Percentiles rank a stretch among this genome's conserved stretches.
phyloP scores from a whole-genome alignment of 2,888 invertebrate genomes.

The Onthophagus sagittarius region DNA sequence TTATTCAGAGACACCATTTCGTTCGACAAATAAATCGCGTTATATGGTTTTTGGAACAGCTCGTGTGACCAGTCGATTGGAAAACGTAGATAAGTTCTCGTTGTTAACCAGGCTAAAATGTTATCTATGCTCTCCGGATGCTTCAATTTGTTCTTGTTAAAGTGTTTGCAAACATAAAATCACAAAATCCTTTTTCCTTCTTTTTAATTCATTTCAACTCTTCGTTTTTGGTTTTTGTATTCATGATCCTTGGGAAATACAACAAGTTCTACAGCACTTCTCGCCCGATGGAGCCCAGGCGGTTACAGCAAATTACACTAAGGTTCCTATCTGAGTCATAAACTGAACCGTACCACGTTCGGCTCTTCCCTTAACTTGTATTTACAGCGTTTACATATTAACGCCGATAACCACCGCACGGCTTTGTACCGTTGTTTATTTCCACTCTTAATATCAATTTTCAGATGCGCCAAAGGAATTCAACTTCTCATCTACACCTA shows the following conservation, averaged over 20 bases:
- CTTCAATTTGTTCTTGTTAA: not conserved
- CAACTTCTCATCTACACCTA: not conserved
- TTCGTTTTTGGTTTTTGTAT: not conserved
- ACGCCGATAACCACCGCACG: not conserved
- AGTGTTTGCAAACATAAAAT: not conserved
- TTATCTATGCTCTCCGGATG: not conserved
- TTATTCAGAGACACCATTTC: not conserved
- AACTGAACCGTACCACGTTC: constrained; percentile 34
- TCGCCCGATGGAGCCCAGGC: not conserved
- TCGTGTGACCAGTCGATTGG: not conserved
- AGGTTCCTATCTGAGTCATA: constrained; percentile 33
- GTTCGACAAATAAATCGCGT: not conserved
- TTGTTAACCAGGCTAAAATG: not conserved
- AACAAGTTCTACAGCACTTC: not conserved
- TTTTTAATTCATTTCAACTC: not conserved
- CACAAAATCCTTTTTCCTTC: no score
- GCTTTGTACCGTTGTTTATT: not conserved
- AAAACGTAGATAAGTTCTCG: not conserved
- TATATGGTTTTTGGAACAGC: not conserved
- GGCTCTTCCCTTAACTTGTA: constrained; percentile 33
- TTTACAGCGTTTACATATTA: constrained; percentile 25
- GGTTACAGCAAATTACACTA: constrained; percentile 27
- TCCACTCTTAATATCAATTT: not conserved
- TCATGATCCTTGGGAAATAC: not conserved
- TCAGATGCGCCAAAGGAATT: not conserved